Evolutionary conservation across 2,797 vertebrate genomes (phyloP).

Genomic region (Numenius phaeopus): DNA sequence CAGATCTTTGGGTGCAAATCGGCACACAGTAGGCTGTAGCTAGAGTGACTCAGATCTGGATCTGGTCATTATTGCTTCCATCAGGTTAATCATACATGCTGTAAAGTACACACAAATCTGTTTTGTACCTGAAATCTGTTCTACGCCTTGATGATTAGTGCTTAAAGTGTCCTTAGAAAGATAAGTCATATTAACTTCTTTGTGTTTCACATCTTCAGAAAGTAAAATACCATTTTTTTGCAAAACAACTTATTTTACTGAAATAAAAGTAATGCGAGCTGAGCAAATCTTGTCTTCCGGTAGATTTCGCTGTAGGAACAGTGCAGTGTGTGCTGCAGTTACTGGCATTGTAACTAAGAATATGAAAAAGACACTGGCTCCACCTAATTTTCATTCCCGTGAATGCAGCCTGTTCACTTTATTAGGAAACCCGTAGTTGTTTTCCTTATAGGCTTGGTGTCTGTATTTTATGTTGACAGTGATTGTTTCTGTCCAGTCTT

Average conservation of each 20-base stretch:
- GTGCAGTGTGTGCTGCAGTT: background rate
- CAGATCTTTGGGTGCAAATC: background rate
- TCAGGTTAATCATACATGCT: background rate
- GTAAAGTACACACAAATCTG: background rate
- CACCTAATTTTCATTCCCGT: slow-evolving; percentile 33
- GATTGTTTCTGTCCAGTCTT: background rate
- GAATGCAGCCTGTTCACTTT: slow-evolving; percentile 1
- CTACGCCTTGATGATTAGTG: background rate
- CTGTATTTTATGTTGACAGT: background rate
- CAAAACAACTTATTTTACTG: background rate
- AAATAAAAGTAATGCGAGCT: background rate
- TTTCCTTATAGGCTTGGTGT: background rate
- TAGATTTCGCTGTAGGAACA: background rate
- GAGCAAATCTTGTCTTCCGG: background rate
- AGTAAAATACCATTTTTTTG: background rate
- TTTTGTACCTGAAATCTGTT: background rate
- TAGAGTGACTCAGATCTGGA: background rate
- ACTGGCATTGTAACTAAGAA: background rate
- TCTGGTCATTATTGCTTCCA: background rate
- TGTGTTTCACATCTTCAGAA: background rate
- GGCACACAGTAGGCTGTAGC: background rate
- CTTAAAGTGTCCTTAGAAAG: background rate
- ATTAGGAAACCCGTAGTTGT: background rate
- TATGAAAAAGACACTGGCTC: slow-evolving; percentile 46
- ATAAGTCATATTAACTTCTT: background rate